Percentiles rank a stretch among this genome's conserved stretches.
Conservation (phyloP, 1,140 invertebrate species). For the Streblospio benedicti region DNA sequence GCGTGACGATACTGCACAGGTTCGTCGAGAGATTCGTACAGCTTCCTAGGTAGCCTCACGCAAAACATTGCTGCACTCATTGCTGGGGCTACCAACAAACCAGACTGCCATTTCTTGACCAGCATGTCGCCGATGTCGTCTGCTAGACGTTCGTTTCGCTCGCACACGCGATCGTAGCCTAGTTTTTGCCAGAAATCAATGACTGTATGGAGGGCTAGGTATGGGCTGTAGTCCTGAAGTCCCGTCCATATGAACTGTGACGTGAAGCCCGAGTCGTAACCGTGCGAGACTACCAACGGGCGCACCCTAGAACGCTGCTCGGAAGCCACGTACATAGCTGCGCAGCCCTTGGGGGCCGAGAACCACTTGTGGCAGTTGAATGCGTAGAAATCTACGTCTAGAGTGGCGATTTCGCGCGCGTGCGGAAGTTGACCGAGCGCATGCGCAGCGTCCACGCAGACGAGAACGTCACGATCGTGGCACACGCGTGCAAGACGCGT, state of each 20-base stretch:
- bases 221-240: conserved; percentile 40
- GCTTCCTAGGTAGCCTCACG: conserved; percentile 29
- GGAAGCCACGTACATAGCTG: conserved; percentile 38
- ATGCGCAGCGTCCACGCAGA: conserved; percentile 45
- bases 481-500: conserved; percentile 35
- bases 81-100: not conserved
- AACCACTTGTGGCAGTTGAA: conserved; percentile 47
- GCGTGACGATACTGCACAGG: conserved; percentile 28
- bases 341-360: conserved; percentile 40
- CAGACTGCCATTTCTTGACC: not conserved
- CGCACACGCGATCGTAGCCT: conserved; percentile 24
- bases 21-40: conserved; percentile 17
- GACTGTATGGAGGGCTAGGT: conserved; percentile 34
- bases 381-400: conserved; percentile 39
- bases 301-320: conserved; percentile 25
- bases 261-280: conserved; percentile 41
- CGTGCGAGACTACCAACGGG: conserved; percentile 41
- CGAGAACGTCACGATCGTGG: conserved; percentile 32
- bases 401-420: conserved; percentile 22
- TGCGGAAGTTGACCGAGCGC: conserved; percentile 32
- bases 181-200: conserved; percentile 38
- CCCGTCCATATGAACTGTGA: conserved; percentile 47
- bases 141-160: conserved; percentile 8
- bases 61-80: conserved; percentile 28
- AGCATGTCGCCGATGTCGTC: not conserved